Conservation (phyloP, 2,888 invertebrate species). For the Drosophila anceps region DNA sequence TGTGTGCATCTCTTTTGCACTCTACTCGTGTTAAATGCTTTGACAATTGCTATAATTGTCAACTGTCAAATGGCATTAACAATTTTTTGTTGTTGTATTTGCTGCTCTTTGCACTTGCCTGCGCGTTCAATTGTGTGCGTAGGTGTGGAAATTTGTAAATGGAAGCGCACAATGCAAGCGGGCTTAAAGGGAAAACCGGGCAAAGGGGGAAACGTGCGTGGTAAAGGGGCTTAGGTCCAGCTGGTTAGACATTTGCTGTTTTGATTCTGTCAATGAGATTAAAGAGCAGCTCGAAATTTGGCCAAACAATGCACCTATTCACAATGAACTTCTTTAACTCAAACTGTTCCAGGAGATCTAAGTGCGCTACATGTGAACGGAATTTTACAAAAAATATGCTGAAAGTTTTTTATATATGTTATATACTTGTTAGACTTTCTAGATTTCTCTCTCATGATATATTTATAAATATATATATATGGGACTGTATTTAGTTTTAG, state of each 20-base stretch:
- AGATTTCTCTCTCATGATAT: no score
- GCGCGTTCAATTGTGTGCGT: conserved; percentile 75
- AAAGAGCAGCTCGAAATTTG: conserved; percentile 53
- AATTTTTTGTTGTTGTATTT: conserved; percentile 59
- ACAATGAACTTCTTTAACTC: neutral
- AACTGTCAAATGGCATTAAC: conserved; percentile 83
- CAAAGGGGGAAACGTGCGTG: neutral
- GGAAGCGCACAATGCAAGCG: conserved; percentile 40
- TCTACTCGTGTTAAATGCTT: conserved; percentile 77
- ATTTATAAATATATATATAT: no score
- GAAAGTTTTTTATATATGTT: neutral
- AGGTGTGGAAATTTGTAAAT: conserved; percentile 73
- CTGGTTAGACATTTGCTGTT: conserved; percentile 64
- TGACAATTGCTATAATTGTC: conserved; percentile 82
- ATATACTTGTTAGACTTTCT: neutral
- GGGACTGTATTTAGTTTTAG: no score
- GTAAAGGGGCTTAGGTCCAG: conserved; percentile 49
- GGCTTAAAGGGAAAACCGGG: conserved; percentile 1
- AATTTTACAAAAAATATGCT: neutral
- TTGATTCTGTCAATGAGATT: conserved; percentile 66
- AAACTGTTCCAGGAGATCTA: neutral
- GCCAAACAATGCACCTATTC: conserved; percentile 30
- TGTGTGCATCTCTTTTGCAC: conserved; percentile 23
- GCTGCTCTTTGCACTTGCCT: conserved; percentile 68
- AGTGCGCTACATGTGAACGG: neutral